Evolutionary conservation across 2,888 invertebrate species (phyloP), one percentile per base, ranked within the genome.

Genomic region (Lasioglossum malachurum): DNA sequence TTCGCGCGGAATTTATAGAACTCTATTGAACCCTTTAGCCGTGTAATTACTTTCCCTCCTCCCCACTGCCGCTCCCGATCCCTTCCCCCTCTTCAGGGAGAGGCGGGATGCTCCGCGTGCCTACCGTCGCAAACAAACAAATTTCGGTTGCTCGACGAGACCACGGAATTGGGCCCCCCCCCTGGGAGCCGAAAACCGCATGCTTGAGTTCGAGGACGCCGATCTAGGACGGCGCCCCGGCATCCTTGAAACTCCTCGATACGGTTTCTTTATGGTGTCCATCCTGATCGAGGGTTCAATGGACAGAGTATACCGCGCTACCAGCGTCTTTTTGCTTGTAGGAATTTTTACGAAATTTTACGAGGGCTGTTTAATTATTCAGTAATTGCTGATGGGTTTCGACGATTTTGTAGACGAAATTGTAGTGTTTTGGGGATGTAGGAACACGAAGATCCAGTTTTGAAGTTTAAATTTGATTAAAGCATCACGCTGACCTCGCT

Each of bases 1-100:
- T 86, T 76, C 86, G 27, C 67, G 31, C 41, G 80, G 80, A 79
- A 84, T 84, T 79, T 79, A 49, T 78, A 44, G 41, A 79, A 84
- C 84, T 75, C 85, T 84, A 72, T 79, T 44, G 49, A 79, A 84
- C 75, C 84, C 84, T 75, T 78, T 75, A 53, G 35, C 60, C 35
- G 35, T n/a, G 64, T 4, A 35, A 41, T 27, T 49, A 44, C 84
- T 78, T 41, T 44, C 27, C 16, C n/a, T 31, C 31, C 31, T 31
- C 64, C 31, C 64, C 60, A 27, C 27, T 27, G 4, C 14, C 60
- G 12, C 0, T 4, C 57, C 57, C 57, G 23, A 8, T 64, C 16
- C 64, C 64, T 0, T 4, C 12, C 60, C 23, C 27, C 60, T 23
- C 60, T 14, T 60, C n/a, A 27, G 27, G 60, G 14, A 14, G 60